These are phyloP conservation scores for Thunnus thynnus DNA, from an alignment of 2,113 vertebrate genomes.

Conservation along the genomic window DNA sequence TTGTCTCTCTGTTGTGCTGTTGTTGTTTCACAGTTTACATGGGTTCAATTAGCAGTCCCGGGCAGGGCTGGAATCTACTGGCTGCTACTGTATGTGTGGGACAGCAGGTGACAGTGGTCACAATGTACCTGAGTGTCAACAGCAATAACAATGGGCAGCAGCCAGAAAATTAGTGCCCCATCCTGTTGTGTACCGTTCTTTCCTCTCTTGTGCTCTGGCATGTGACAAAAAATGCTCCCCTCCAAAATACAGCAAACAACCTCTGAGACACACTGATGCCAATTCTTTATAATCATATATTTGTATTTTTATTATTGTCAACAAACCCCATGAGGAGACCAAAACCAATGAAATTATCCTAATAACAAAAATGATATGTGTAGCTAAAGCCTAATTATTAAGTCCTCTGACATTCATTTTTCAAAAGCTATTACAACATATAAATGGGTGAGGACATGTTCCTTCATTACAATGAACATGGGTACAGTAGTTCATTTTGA, in stretches of 20 bases:
- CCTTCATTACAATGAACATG: background rate
- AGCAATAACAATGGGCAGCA: constrained; percentile 66
- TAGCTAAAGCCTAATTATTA: constrained; percentile 5
- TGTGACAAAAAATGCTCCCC: constrained; percentile 26
- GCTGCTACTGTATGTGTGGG: constrained; percentile 53
- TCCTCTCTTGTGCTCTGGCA: constrained; percentile 33
- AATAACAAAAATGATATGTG: background rate
- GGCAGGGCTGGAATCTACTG: constrained; percentile 72
- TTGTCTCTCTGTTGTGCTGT: constrained; percentile 42
- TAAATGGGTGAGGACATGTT: background rate
- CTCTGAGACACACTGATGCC: background rate
- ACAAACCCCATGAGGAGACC: background rate
- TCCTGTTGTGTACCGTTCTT: constrained; percentile 44
- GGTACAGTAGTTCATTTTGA: background rate
- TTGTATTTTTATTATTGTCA: background rate
- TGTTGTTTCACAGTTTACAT: constrained; percentile 23
- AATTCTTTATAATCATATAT: background rate
- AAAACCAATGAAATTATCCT: background rate
- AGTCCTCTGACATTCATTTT: background rate
- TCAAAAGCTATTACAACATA: constrained; percentile 20
- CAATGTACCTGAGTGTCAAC: constrained; percentile 62
- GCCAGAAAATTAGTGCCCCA: constrained; percentile 58
- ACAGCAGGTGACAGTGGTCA: constrained; percentile 56
- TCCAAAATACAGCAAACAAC: constrained; percentile 7
- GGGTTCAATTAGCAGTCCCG: constrained; percentile 45